Evolutionary conservation across 2,797 vertebrate genomes (phyloP), one percentile per base, ranked within the genome.

Genomic region (Acanthurus tractus): DNA sequence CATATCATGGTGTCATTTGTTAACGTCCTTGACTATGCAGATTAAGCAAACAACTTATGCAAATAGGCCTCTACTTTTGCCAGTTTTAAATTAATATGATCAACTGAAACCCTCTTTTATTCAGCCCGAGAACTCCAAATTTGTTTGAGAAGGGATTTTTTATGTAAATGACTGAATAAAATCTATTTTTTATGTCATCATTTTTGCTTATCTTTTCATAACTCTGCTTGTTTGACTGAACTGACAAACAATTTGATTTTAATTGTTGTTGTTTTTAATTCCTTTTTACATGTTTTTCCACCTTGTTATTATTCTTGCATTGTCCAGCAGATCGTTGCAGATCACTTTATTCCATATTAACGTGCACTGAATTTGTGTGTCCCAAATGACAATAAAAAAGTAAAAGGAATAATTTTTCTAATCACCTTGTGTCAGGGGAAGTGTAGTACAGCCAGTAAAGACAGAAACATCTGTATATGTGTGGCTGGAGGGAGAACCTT

Each of bases 21-120:
- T 92, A 80, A 87, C 81, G 90, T 85, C 90, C 92, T 94, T 93
- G 90, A 91, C 81, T 88, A 84, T 86, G 90, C 89, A 91, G 82
- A 91, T 91, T 82, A 91, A 83, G 86, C 81, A 92, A 91, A 92
- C 90, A 88, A 83, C 6, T 83, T 81, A 86, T 93, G 92, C 90
- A 89, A 90, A 90, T 91, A 63, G 0, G 52, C 44, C 38, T 80
- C 48, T 67, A 75, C 80, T 78, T 89, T 84, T 76, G 68, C 77
- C 72, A 72, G 72, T 84, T 67, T 34, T 75, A 74, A 84, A 90
- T 87, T 66, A 85, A 75, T 85, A 81, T 46, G 61, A 84, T 67
- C 52, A 57, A 73, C 78, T 70, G 44, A 88, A 85, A 52, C 49
- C 36, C 63, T 61, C 53, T 84, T 81, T 82, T 70, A 77, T 78